These are phyloP conservation scores for Gambusia holbrooki DNA, from an alignment of 2,113 vertebrate species.

Conservation along the genomic window DNA sequence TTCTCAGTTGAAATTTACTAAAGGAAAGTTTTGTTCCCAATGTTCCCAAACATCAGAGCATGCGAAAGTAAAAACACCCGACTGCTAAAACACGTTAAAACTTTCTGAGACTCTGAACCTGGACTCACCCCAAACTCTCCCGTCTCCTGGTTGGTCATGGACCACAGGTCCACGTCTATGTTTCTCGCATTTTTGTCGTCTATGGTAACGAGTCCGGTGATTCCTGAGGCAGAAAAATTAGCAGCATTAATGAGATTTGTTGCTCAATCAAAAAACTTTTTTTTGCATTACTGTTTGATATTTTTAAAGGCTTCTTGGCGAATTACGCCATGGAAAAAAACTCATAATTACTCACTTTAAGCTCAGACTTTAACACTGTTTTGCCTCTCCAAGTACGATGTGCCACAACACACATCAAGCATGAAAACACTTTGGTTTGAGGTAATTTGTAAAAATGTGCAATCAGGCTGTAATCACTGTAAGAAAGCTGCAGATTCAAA, in stretches of 20 bases:
- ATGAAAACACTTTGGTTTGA: constrained; percentile 27
- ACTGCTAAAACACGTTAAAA: no score
- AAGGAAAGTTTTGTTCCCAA: no score
- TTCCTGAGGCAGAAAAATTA: constrained; percentile 79
- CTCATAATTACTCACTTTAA: constrained; percentile 15
- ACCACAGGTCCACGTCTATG: constrained; percentile 93
- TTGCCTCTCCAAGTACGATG: constrained; percentile 14
- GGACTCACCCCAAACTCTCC: constrained; percentile 88
- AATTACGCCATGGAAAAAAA: constrained; percentile 15
- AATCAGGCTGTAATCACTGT: constrained; percentile 30
- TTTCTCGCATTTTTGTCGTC: constrained; percentile 92
- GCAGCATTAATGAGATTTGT: not conserved
- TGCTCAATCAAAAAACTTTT: no score
- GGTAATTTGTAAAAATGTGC: constrained; percentile 41
- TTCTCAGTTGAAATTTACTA: no score
- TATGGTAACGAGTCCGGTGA: constrained; percentile 92
- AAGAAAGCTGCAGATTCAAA: constrained; percentile 29
- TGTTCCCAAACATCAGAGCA: no score
- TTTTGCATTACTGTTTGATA: not conserved
- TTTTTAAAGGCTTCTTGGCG: not conserved
- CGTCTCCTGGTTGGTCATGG: constrained; percentile 87
- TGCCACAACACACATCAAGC: constrained; percentile 21
- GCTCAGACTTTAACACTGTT: constrained; percentile 16
- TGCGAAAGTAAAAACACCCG: no score
- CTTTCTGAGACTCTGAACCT: not conserved